A percentile compares a stretch with the other conserved stretches of the same genome.
Evolutionary conservation across 2,888 invertebrate genomes (phyloP).

Genomic region (Idaea dimidiata): DNA sequence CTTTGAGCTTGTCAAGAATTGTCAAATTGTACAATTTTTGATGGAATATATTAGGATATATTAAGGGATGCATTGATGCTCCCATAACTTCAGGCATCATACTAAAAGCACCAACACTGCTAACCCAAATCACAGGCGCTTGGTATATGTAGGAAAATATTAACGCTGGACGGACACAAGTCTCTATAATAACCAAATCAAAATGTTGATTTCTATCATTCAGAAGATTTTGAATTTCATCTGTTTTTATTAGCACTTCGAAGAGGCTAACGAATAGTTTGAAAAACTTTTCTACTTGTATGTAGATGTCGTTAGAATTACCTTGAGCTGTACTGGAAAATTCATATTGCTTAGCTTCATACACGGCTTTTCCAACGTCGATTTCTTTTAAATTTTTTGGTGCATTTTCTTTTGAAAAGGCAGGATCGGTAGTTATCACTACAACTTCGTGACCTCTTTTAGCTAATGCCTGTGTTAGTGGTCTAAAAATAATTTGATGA

Average conservation of each 20-base stretch:
- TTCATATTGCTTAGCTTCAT: slow-evolving; percentile 21
- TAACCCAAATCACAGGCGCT: slow-evolving; percentile 40
- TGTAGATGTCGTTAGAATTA: slow-evolving; percentile 4
- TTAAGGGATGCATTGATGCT: slow-evolving; percentile 29
- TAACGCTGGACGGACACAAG: slow-evolving; percentile 27
- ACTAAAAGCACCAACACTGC: slow-evolving; percentile 36
- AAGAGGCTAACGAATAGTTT: neutral
- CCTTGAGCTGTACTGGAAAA: slow-evolving; percentile 14
- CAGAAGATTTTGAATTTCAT: slow-evolving; percentile 33
- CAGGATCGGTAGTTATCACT: slow-evolving; percentile 53
- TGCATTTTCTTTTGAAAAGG: slow-evolving; percentile 29
- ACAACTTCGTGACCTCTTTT: slow-evolving; percentile 59
- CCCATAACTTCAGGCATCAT: slow-evolving; percentile 27
- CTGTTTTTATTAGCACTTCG: neutral
- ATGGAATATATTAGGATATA: slow-evolving; percentile 24
- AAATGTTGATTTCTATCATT: slow-evolving; percentile 29
- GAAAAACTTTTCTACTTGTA: slow-evolving; percentile 5
- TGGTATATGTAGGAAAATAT: slow-evolving; percentile 36
- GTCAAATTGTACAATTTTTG: slow-evolving; percentile 34
- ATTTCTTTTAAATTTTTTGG: slow-evolving; percentile 55
- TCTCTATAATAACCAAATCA: slow-evolving; percentile 44
- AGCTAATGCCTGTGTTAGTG: slow-evolving; percentile 50
- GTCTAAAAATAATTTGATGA: slow-evolving; percentile 47
- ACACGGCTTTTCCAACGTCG: slow-evolving; percentile 45
- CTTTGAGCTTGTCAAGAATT: slow-evolving; percentile 26